phyloP scores from a whole-genome alignment of 2,797 vertebrate genomes.

The Antrozous pallidus region DNA sequence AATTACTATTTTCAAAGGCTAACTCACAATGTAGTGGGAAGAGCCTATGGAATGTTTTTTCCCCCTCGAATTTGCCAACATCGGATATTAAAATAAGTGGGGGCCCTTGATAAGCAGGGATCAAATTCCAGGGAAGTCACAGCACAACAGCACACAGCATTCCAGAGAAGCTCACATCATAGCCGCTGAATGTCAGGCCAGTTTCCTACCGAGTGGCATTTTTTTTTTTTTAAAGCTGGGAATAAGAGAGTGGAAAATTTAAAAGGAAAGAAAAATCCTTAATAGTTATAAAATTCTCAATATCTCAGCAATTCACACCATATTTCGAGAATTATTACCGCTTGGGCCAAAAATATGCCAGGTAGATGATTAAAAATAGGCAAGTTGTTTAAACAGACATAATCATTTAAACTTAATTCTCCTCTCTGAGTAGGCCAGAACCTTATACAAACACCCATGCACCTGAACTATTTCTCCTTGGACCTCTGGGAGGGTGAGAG shows the following conservation, averaged over 20 bases:
- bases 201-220: slow-evolving; percentile 6
- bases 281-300: not conserved
- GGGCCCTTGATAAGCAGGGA: slow-evolving; percentile 37
- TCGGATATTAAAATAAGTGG: slow-evolving; percentile 52
- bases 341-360: not conserved
- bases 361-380: not conserved
- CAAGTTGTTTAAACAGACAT: not conserved
- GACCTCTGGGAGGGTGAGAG: not conserved
- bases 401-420: not conserved
- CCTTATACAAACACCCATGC: not conserved
- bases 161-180: slow-evolving; percentile 49
- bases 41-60: not conserved
- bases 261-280: slow-evolving; percentile 23
- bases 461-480: not conserved
- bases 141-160: slow-evolving; percentile 33
- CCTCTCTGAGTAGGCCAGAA: not conserved
- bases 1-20: not conserved
- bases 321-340: slow-evolving; percentile 34
- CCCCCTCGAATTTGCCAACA: not conserved
- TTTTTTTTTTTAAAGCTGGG: not conserved
- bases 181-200: slow-evolving; percentile 31
- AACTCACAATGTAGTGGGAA: not conserved
- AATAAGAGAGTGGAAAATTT: not conserved
- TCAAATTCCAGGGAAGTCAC: slow-evolving; percentile 66
- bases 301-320: not conserved